Conservation (phyloP, 2,797 vertebrate genomes). For the Lycodopsis pacificus region DNA sequence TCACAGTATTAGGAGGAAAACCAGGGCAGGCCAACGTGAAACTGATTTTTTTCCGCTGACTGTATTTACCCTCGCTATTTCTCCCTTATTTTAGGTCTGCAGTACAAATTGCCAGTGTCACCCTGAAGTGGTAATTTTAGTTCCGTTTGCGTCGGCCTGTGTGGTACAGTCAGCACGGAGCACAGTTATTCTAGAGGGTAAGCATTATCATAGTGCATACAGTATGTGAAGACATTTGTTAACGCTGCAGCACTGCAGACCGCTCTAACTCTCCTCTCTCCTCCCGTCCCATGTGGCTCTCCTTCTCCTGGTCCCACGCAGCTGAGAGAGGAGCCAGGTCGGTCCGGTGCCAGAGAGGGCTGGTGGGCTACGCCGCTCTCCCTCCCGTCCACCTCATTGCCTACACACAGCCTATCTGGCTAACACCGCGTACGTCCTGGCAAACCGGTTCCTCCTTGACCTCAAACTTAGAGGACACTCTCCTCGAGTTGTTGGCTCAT, state of each 20-base stretch:
- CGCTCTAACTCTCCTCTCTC: constrained; percentile 40
- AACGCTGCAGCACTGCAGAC: constrained; percentile 53
- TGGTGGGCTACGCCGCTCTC: constrained; percentile 60
- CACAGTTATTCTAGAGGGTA: constrained; percentile 64
- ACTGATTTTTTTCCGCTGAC: constrained; percentile 72
- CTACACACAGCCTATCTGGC: constrained; percentile 64
- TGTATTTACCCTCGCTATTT: constrained; percentile 79
- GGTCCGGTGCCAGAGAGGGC: constrained; percentile 68
- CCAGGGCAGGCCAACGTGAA: constrained; percentile 81
- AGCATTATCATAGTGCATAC: constrained; percentile 67
- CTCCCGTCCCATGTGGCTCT: constrained; percentile 59
- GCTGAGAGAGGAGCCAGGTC: constrained; percentile 72
- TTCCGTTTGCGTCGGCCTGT: constrained; percentile 78
- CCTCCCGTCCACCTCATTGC: constrained; percentile 72
- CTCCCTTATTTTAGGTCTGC: constrained; percentile 70
- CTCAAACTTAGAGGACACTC: constrained; percentile 79
- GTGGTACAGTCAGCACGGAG: constrained; percentile 74
- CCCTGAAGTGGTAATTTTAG: constrained; percentile 81
- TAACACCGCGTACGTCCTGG: constrained; percentile 75
- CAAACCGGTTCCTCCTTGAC: constrained; percentile 79
- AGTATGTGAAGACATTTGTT: constrained; percentile 61
- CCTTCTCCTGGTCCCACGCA: constrained; percentile 53
- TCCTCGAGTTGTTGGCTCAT: constrained; percentile 59
- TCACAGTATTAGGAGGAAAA: constrained; percentile 81
- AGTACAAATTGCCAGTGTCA: constrained; percentile 84